Evolutionary conservation across 2,888 invertebrate genomes (phyloP).

Genomic region (Zygothrica quintamaculata): DNA sequence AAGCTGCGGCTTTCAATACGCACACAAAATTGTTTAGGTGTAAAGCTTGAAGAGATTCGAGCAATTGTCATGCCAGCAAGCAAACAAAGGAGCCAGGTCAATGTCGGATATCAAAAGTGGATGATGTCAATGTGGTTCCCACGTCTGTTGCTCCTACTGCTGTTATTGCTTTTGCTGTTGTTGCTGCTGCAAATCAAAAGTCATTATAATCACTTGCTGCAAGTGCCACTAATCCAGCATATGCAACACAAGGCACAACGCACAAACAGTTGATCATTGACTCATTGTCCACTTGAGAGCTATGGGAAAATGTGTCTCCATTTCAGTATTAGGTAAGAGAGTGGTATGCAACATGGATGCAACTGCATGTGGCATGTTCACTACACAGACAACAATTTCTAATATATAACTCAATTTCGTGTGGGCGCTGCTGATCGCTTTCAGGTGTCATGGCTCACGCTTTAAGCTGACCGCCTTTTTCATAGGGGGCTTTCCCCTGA

Average conservation of each 20-base stretch:
- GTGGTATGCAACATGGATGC: background rate
- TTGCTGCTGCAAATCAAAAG: conserved; percentile 78
- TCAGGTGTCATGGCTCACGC: conserved; percentile 67
- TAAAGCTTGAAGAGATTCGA: no score
- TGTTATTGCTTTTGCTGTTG: no score
- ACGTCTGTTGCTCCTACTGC: no score
- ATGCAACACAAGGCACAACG: conserved; percentile 61
- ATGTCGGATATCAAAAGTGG: conserved; percentile 40
- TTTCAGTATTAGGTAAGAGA: background rate
- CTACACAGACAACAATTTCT: no score
- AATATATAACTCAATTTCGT: conserved; percentile 69
- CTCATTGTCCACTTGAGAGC: conserved; percentile 56
- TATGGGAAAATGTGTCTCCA: conserved; percentile 48
- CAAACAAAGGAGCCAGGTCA: conserved; percentile 40
- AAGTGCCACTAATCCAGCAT: conserved; percentile 72
- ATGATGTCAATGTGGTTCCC: conserved; percentile 44
- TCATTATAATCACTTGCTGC: conserved; percentile 72
- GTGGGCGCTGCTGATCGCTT: conserved; percentile 70
- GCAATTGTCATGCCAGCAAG: conserved; percentile 54
- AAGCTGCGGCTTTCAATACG: conserved; percentile 38
- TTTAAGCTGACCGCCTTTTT: conserved; percentile 43
- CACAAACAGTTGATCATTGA: conserved; percentile 20
- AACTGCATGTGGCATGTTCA: conserved; percentile 13
- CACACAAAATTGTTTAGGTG: no score
- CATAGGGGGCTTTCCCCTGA: conserved; percentile 19